A percentile compares a stretch with the other conserved stretches of the same genome.
phyloP scores from a whole-genome alignment of 2,797 vertebrate species.

The Notolabrus celidotus region DNA sequence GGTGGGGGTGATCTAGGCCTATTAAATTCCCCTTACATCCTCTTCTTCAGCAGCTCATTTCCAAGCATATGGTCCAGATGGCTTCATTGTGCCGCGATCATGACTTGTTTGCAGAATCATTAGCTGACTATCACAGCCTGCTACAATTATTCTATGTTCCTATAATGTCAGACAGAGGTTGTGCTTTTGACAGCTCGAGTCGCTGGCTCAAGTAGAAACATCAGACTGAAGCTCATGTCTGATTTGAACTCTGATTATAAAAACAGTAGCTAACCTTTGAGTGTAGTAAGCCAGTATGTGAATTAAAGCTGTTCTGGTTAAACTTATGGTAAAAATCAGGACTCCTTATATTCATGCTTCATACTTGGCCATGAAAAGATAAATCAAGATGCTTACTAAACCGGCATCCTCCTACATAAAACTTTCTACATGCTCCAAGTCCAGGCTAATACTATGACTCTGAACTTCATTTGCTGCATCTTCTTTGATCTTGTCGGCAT shows the following conservation, averaged over 20 bases:
- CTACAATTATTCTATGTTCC: conserved; percentile 16
- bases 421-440: conserved; percentile 46
- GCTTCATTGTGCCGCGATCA: conserved; percentile 47
- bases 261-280: neutral
- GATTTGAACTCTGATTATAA: neutral
- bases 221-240: neutral
- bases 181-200: neutral
- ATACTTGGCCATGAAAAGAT: conserved; percentile 5
- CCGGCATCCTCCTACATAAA: conserved; percentile 34
- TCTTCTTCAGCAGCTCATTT: conserved; percentile 45
- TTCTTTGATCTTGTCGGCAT: conserved; percentile 66
- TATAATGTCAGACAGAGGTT: conserved; percentile 10
- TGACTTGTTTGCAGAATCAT: conserved; percentile 58
- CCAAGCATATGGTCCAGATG: conserved; percentile 61
- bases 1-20: conserved; percentile 13
- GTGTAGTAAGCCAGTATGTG: neutral
- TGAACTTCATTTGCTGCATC: conserved; percentile 47
- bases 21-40: conserved; percentile 38
- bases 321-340: too few relatives aligned
- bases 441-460: conserved; percentile 42
- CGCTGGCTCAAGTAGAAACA: neutral
- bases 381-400: conserved; percentile 7
- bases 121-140: conserved; percentile 36
- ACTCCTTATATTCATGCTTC: neutral
- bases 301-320: neutral